A percentile compares a stretch with the other conserved stretches of the same genome.
Conservation (phyloP, 64 coral and sea anemone species). For the Cladopsammia gracilis region DNA sequence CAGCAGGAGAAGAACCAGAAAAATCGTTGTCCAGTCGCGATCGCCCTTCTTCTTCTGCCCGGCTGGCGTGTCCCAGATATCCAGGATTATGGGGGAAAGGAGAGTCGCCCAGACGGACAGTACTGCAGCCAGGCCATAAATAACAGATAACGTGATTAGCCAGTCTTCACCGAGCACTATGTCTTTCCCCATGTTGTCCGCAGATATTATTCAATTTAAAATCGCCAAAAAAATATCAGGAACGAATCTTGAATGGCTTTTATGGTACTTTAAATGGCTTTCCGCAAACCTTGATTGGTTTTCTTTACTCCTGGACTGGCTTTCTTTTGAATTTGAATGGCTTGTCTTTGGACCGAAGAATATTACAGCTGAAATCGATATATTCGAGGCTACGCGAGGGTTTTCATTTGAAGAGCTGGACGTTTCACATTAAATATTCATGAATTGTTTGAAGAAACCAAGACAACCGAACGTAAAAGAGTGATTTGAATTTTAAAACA, state of each 20-base stretch:
- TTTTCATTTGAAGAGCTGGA: not conserved
- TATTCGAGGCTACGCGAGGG: not conserved
- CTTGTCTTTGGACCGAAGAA: not conserved
- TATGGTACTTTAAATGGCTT: not conserved
- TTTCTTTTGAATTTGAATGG: not conserved
- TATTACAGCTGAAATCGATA: not conserved
- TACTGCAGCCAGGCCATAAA: constrained; percentile 93
- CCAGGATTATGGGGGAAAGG: constrained; percentile 89
- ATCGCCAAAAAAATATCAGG: not conserved
- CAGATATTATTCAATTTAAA: not conserved
- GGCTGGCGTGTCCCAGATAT: constrained; percentile 94
- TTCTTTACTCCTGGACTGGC: not conserved
- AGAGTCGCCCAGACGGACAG: constrained; percentile 89
- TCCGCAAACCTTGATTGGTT: not conserved
- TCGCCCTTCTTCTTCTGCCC: constrained; percentile 93
- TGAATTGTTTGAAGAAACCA: constrained; percentile 48
- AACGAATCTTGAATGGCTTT: not conserved
- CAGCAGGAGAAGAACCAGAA: constrained; percentile 86
- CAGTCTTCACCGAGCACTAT: constrained; percentile 97
- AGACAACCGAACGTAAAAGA: not conserved
- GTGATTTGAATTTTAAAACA: constrained; percentile 49
- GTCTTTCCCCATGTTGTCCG: constrained; percentile 66
- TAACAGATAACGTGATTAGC: constrained; percentile 92
- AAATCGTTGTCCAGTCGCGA: constrained; percentile 95
- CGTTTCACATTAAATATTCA: constrained; percentile 44